Base-by-base conservation (phyloP, 2,797 vertebrate species). In the Pogoniulus pusillus region DNA sequence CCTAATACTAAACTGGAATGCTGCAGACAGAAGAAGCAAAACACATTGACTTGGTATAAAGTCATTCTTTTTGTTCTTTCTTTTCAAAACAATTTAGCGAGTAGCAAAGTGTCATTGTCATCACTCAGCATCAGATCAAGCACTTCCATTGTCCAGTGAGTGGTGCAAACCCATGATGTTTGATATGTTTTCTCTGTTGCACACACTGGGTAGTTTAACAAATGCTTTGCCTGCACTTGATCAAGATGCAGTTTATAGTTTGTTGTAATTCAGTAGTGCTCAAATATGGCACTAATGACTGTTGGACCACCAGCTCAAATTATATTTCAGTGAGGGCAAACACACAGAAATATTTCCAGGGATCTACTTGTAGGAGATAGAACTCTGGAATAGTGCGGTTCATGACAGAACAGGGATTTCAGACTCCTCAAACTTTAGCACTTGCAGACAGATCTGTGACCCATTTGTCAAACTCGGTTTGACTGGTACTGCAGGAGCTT, bases 161-260 rank as follows among this genome's bases (percentile, higher is more conserved):
- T 66, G 85, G 30, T 87, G 60, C 77, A 84, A 84, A 90, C 29
- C 62, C 29, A 64, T 86, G 55, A 86, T 53, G 68, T 82, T 91
- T 84, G 71, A 64, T 66, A 24, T 76, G 86, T 79, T 84, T 68
- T 79, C 60, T 82, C 19, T 41, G 24, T 39, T 54, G 80, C 43
- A 53, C 81, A 69, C 69, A 75, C 53, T 45, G 74, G 24, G 12
- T 83, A n/a, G 27, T 79, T 83, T 79, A 84, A 88, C 30, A 59
- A 29, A 54, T 76, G 74, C 57, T 78, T 78, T 76, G 89, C 75
- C 80, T 93, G 90, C 60, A 37, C 60, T 95, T 84, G 81, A 73
- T 90, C 93, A 79, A 86, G 89, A 78, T 72, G 34, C 58, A 82
- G 24, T 82, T 82, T 85, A n/a, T 88, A 93, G n/a, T 79, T 88